Evolutionary conservation across 2,113 vertebrate genomes (phyloP), one percentile per base, ranked within the genome.

Genomic region (Amazona guildingii): DNA sequence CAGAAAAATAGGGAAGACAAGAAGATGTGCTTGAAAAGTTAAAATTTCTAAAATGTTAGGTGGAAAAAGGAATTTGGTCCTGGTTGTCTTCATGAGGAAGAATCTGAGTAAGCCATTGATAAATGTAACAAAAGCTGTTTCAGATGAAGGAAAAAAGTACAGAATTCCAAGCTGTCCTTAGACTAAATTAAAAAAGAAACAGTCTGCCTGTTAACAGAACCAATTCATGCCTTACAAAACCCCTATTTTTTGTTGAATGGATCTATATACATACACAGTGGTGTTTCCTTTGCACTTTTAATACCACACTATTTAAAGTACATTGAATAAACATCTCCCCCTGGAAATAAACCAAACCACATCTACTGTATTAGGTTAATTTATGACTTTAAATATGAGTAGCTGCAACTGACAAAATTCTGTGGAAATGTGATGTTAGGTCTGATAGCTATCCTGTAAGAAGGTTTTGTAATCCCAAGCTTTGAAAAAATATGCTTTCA

Each of bases 321-420:
- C 24, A 70, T 11, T 63, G 31, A 92, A 88, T 77, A 94, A 93
- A 90, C 70, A 89, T 63, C 21, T 72, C 11, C 4, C 5, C 17
- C 35, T 63, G 75, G 76, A 90, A 90, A 91, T 62, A 79, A 85
- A 85, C 52, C 77, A 92, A 95, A 77, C 73, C 79, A 85, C 79
- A 90, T 28, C 54, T 70, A 51, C 48, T 13, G 29, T 28, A 63
- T 7, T 7, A 84, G 81, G 25, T 77, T 77, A 61, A 90, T 73
- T 74, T 79, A 94, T 70, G 5, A 48, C 17, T 88, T 88, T 27
- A 94, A 90, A 82, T 67, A 78, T 25, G 13, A 49, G 27, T 61
- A 39, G 27, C 35, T 85, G 73, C 63, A 83, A 46, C 23, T 61
- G 55, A 85, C n/a, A 73, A 66, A 85, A 91, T 39, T 62, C 41